Base-by-base conservation (phyloP, 1,140 invertebrate species). In the Drosophila pallidifrons region DNA sequence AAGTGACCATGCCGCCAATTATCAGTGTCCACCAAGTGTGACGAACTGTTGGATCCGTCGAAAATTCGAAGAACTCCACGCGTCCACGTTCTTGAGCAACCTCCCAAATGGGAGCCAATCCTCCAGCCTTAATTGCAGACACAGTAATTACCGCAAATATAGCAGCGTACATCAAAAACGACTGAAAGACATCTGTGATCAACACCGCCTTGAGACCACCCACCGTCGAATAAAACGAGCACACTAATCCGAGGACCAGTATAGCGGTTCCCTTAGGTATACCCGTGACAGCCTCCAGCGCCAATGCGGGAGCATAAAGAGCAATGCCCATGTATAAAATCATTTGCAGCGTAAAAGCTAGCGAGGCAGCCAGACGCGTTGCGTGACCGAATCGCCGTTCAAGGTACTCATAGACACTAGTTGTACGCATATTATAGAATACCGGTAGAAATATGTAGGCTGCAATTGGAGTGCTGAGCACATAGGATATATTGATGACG, bases 301-400 rank as follows among this genome's bases (percentile, higher is more conserved):
- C 97, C 67, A 99, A 94, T 11, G 98, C 96, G 1, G 98, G 98
- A 0, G 98, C 98, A 93, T 98, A 99, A 0, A 99, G 93, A 0
- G 98, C 98, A 79, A 99, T 96, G 1, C 97, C 97, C 94, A 98
- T 98, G 86, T 99, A 99, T 11, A 99, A 92, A 30, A 98, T 93
- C 95, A 98, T 96, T 93, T 98, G 97, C 11, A 97, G 82, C 51
- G 95, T 96, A 76, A 97, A 98, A 0, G 96, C 95, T 51, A 96
- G 89, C 8, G 96, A 97, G 1, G 96, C 96, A 8, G 95, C 82
- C 69, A 96, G 91, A 80, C 97, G 93, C 45, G 96, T 94, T 5
- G 90, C 92, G 72, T 94, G 92, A 0, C 97, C 96, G 89, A 98
- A 98, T 66, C 97, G 93, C 59, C 95, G 94, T 86, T 98, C 97